Percentiles rank a stretch among this genome's conserved stretches.
These are phyloP conservation scores for Clarias macrocephalus DNA, from an alignment of 2,113 vertebrate species.

Conservation along the genomic window DNA sequence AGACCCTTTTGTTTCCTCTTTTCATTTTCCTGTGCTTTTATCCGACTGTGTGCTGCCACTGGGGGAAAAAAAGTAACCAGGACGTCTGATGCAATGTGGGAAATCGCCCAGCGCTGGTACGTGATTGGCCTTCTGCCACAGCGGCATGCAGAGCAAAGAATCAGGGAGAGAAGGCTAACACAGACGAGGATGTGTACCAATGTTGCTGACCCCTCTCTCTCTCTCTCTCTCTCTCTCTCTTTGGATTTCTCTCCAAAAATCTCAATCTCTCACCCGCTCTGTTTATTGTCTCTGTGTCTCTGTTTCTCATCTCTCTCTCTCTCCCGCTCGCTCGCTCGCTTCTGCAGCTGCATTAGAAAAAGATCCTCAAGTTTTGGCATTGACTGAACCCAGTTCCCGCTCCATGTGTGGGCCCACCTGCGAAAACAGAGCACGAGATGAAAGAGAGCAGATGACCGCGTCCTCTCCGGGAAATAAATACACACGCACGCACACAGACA, in stretches of 20 bases:
- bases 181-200: slow-evolving; percentile 4
- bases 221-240: background rate
- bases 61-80: background rate
- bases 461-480: slow-evolving; percentile 34
- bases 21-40: background rate
- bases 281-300: background rate
- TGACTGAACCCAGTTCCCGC: slow-evolving; percentile 13
- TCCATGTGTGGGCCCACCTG: slow-evolving; percentile 49
- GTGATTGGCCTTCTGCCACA: slow-evolving; percentile 26
- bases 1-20: background rate
- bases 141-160: background rate
- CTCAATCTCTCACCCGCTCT: background rate
- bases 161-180: background rate
- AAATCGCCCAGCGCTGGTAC: slow-evolving; percentile 25
- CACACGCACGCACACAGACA: slow-evolving; percentile 18
- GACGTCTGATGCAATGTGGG: slow-evolving; percentile 37
- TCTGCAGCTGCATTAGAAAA: slow-evolving; percentile 39
- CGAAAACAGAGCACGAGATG: slow-evolving; percentile 51
- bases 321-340: background rate
- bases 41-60: background rate
- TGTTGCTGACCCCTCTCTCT: background rate
- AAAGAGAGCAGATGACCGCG: slow-evolving; percentile 46
- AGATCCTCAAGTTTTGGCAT: slow-evolving; percentile 26
- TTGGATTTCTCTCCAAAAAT: background rate
- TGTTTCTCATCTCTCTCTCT: background rate